Evolutionary conservation across 2,113 vertebrate genomes (phyloP).

Genomic region (Rhynchopsitta pachyrhyncha): DNA sequence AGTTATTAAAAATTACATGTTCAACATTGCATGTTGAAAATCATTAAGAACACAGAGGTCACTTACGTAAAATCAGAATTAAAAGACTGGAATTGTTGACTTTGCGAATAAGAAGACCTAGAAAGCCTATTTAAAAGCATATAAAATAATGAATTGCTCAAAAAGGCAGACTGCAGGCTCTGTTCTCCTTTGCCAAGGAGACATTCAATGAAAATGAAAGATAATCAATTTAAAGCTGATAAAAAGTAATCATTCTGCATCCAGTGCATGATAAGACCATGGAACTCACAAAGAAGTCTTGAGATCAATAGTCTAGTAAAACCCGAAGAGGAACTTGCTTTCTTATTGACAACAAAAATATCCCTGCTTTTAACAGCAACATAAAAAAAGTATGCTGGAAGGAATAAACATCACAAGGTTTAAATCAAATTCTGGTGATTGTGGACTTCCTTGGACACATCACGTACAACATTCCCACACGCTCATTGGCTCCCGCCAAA

Average conservation of each 20-base stretch:
- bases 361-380: not conserved
- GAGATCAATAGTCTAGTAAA: constrained; percentile 35
- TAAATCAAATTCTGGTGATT: not conserved
- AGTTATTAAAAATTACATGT: constrained; percentile 22
- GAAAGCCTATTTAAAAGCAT: constrained; percentile 13
- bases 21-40: constrained; percentile 17
- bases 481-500: not conserved
- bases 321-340: not conserved
- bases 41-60: constrained; percentile 30
- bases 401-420: not conserved
- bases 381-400: not conserved
- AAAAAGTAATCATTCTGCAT: constrained; percentile 55
- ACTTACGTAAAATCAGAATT: not conserved
- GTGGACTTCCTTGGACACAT: not conserved
- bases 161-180: constrained; percentile 31
- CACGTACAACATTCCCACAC: not conserved
- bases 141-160: constrained; percentile 47
- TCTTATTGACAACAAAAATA: constrained; percentile 14
- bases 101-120: constrained; percentile 48
- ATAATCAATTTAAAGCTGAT: constrained; percentile 63
- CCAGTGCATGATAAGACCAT: constrained; percentile 25
- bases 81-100: constrained; percentile 52
- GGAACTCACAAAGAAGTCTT: constrained; percentile 6
- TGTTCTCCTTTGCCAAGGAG: constrained; percentile 47
- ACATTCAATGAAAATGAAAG: constrained; percentile 57